Evolutionary conservation across 2,888 invertebrate genomes (phyloP).

Genomic region (Xylota sylvarum): DNA sequence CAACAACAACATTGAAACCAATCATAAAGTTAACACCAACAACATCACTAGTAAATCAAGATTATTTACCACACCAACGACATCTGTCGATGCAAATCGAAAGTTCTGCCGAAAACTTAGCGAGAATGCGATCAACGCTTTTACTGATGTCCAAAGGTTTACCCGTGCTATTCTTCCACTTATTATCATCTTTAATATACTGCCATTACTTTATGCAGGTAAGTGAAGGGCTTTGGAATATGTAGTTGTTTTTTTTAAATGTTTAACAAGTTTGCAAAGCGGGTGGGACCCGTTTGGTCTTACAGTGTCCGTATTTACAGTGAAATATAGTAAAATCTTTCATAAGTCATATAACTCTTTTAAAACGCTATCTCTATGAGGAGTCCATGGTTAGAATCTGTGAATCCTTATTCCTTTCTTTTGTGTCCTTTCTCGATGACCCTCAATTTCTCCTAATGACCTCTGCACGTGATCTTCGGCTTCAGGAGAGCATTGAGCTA

Average conservation of each 20-base stretch:
- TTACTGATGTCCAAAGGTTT: conserved; percentile 82
- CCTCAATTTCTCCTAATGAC: no score
- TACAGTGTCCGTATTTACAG: no score
- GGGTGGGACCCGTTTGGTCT: background rate
- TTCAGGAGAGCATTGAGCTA: no score
- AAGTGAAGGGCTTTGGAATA: conserved; percentile 77
- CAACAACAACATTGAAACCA: conserved; percentile 9
- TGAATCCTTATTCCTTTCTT: no score
- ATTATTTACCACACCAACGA: background rate
- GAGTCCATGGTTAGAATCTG: no score
- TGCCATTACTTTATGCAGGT: conserved; percentile 85
- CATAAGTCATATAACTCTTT: no score
- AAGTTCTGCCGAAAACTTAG: conserved; percentile 45
- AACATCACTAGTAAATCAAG: conserved; percentile 44
- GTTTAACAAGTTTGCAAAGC: background rate
- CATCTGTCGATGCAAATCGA: conserved; percentile 23
- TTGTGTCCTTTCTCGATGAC: no score
- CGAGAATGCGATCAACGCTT: conserved; percentile 78
- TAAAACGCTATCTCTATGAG: no score
- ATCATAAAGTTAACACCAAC: conserved; percentile 26
- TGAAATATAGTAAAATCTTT: no score
- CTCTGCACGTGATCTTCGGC: no score
- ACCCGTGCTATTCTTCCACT: conserved; percentile 83
- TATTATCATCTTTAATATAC: conserved; percentile 84
- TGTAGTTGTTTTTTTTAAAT: background rate